A percentile compares a stretch with the other conserved stretches of the same genome.
phyloP scores from a whole-genome alignment of 2,888 invertebrate species.

The Pseudoips prasinana region DNA sequence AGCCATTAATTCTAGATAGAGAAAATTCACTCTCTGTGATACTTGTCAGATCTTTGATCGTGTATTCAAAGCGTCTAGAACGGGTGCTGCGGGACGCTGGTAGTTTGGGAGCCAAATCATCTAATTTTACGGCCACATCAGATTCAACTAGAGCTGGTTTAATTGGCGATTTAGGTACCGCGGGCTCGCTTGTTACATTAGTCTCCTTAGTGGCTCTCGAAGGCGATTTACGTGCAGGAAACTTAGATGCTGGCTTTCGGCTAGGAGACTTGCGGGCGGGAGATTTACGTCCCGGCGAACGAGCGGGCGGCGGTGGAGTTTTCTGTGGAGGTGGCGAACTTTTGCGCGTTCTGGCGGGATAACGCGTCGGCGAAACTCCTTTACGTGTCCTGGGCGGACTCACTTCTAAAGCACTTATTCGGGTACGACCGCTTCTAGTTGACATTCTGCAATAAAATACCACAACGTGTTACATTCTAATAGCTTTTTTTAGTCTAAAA shows the following conservation, averaged over 20 bases:
- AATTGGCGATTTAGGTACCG: slow-evolving; percentile 52
- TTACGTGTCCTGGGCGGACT: slow-evolving; percentile 65
- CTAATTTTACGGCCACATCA: slow-evolving; percentile 46
- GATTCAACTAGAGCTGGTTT: slow-evolving; percentile 56
- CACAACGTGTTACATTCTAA: slow-evolving; percentile 24
- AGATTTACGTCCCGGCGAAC: slow-evolving; percentile 67
- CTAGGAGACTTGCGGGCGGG: slow-evolving; percentile 77
- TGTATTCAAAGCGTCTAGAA: slow-evolving; percentile 59
- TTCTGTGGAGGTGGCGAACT: slow-evolving; percentile 53
- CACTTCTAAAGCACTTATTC: slow-evolving; percentile 53
- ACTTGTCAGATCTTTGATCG: slow-evolving; percentile 52
- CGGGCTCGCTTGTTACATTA: slow-evolving; percentile 23
- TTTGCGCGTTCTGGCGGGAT: slow-evolving; percentile 70
- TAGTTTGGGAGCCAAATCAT: slow-evolving; percentile 47
- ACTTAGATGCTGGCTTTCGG: slow-evolving; percentile 63
- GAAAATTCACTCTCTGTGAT: slow-evolving; percentile 39
- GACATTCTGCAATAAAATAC: slow-evolving; percentile 55
- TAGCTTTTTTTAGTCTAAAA: slow-evolving; percentile 47
- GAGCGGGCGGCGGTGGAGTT: slow-evolving; percentile 55
- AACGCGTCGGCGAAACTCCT: slow-evolving; percentile 66
- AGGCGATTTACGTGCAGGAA: slow-evolving; percentile 70
- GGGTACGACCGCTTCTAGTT: slow-evolving; percentile 66
- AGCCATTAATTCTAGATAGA: slow-evolving; percentile 55
- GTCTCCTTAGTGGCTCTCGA: slow-evolving; percentile 56
- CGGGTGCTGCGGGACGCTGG: slow-evolving; percentile 53